These are phyloP conservation scores for Neoseiulus cucumeris DNA, from an alignment of 1,140 invertebrate species.

Conservation along the genomic window DNA sequence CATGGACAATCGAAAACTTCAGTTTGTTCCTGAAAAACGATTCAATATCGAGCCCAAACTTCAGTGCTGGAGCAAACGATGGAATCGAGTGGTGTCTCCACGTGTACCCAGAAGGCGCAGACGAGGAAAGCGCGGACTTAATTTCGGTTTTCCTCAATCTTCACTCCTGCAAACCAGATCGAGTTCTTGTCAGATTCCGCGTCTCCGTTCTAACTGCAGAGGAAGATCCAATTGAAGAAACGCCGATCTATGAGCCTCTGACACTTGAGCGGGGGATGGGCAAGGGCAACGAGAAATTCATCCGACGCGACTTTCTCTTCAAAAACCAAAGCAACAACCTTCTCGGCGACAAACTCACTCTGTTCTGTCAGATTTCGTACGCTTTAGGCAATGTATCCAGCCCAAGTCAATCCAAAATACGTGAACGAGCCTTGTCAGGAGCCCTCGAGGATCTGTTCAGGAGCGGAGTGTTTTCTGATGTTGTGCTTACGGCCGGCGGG, in stretches of 20 bases:
- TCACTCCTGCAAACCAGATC: conserved; percentile 96
- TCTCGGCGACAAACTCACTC: conserved; percentile 94
- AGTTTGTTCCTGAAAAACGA: conserved; percentile 97
- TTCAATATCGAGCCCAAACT: conserved; percentile 96
- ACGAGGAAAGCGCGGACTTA: conserved; percentile 99
- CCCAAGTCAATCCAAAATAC: too few relatives aligned
- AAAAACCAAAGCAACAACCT: conserved; percentile 93
- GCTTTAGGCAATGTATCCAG: conserved; percentile 93
- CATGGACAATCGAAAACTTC: conserved; percentile 99
- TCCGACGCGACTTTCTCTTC: conserved; percentile 85
- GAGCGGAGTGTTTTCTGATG: conserved; percentile 33
- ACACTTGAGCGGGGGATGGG: conserved; percentile 98
- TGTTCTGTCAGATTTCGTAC: conserved; percentile 56
- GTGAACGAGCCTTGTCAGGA: too few relatives aligned
- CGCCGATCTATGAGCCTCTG: conserved; percentile 83
- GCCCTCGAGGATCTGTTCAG: background rate
- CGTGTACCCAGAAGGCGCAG: conserved; percentile 96
- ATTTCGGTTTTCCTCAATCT: conserved; percentile 91
- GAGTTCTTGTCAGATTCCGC: conserved; percentile 98
- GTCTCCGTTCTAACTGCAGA: conserved; percentile 99
- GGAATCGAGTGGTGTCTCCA: conserved; percentile 99
- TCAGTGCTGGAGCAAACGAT: conserved; percentile 95
- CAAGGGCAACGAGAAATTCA: conserved; percentile 99
- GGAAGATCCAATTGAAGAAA: conserved; percentile 97
- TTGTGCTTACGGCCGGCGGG: conserved; percentile 20